Evolutionary conservation across 2,888 invertebrate species (phyloP), one percentile per base, ranked within the genome.

Genomic region (Lycaena phlaeas): DNA sequence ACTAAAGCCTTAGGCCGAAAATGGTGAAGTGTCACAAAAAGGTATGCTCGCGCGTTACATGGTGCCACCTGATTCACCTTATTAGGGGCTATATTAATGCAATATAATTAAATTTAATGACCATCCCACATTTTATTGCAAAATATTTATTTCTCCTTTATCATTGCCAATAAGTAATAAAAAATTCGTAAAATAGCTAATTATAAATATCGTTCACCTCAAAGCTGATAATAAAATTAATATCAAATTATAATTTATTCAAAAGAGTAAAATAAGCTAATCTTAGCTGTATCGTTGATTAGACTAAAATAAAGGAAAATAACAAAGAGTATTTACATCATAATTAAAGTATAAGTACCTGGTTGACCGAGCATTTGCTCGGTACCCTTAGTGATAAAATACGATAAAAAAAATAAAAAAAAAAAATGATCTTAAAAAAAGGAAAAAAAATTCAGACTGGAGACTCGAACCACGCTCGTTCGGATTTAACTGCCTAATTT

Each of bases 1-100:
- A 76, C 69, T 79, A 76, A 82, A 79, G 81, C 77, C 75, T 68
- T 79, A 62, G 62, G 61, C 72, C 75, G 48, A 67, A 78, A 72
- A 74, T 67, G 74, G 71, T 47, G 51, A 48, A 43, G 43, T 5
- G 31, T 26, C 4, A 51, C 60, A 77, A 78, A 74, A 81, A 78
- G 50, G 48, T 48, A 57, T 53, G 56, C 58, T 50, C 52, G 57
- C 55, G 62, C 53, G 64, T 67, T 59, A 68, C 67, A 67, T 59
- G 54, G 61, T 61, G 56, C 54, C 46, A 48, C 54, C 53, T 57
- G 55, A 59, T 61, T 56, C 48, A 46, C 65, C 68, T 53, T 65
- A 62, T 59, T 62, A 56, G 61, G 64, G 28, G 30, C 27, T 40
- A 44, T 50, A 57, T 52, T 50, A 52, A 57, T 56, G 56, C 52